Conservation (phyloP, 2,797 vertebrate genomes). For the Neosilurus hyrtlii region DNA sequence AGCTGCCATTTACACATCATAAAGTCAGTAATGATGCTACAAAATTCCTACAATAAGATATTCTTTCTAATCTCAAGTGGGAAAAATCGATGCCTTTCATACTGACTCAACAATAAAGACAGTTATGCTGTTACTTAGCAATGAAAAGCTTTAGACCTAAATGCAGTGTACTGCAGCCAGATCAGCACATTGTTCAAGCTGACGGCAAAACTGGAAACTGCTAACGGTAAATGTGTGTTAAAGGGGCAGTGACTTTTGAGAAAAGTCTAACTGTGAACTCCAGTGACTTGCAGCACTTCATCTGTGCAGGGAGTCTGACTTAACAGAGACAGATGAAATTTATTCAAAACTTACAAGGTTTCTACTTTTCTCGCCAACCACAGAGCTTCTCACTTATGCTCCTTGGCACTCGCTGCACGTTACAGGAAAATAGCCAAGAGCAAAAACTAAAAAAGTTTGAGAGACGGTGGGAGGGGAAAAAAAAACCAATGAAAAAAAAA, state of each 20-base stretch:
- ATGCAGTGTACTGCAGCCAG: slow-evolving; percentile 37
- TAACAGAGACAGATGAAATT: slow-evolving; percentile 42
- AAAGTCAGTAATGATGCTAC: not conserved
- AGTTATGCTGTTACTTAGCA: slow-evolving; percentile 43
- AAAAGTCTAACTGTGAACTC: slow-evolving; percentile 7
- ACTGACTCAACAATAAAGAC: slow-evolving; percentile 40
- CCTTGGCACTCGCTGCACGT: slow-evolving; percentile 37
- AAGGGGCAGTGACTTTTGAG: slow-evolving; percentile 19
- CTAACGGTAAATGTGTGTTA: slow-evolving; percentile 55
- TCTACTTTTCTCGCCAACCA: slow-evolving; percentile 32
- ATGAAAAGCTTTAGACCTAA: slow-evolving; percentile 47
- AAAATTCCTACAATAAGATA: not conserved
- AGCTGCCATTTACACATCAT: too few relatives aligned
- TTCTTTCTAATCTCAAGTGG: not conserved
- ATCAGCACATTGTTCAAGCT: slow-evolving; percentile 47
- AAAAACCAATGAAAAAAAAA: not conserved
- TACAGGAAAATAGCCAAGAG: slow-evolving; percentile 44
- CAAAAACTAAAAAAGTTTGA: slow-evolving; percentile 42
- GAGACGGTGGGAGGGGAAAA: not conserved
- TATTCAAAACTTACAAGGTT: slow-evolving; percentile 46
- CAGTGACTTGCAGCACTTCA: slow-evolving; percentile 33
- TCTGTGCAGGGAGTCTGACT: slow-evolving; percentile 40
- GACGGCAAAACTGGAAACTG: slow-evolving; percentile 46
- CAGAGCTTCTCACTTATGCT: slow-evolving; percentile 31
- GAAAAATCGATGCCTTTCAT: not conserved